A percentile compares a stretch with the other conserved stretches of the same genome.
Evolutionary conservation across 2,888 invertebrate genomes (phyloP).

Genomic region (Teleogryllus oceanicus): DNA sequence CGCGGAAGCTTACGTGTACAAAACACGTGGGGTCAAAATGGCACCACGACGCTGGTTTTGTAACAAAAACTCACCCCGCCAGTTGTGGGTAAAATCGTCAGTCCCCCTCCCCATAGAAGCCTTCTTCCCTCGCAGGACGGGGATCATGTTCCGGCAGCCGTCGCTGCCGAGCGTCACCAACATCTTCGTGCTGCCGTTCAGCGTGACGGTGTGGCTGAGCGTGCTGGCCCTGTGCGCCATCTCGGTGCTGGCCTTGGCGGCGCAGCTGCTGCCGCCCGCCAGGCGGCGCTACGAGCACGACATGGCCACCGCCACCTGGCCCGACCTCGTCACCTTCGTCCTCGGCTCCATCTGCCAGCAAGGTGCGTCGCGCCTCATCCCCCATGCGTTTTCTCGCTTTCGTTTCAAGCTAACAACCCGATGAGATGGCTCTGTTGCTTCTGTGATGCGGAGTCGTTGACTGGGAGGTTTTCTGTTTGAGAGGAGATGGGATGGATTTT

Average conservation of each 20-base stretch:
- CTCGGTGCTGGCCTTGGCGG: conserved; percentile 24
- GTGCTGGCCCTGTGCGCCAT: conserved; percentile 26
- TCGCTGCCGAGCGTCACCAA: conserved; percentile 66
- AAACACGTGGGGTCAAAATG: too few species aligned
- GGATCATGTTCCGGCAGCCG: conserved; percentile 69
- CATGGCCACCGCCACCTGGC: conserved; percentile 21
- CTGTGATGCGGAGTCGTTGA: background rate
- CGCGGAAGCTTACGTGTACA: too few species aligned
- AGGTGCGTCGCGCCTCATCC: conserved; percentile 20
- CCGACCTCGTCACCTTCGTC: conserved; percentile 32
- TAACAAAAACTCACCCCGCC: too few species aligned
- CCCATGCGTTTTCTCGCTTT: too few species aligned
- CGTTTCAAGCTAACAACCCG: background rate
- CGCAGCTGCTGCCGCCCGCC: background rate
- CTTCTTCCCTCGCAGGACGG: conserved; percentile 48
- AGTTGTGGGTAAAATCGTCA: too few species aligned
- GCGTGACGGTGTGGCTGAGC: conserved; percentile 31
- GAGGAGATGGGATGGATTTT: background rate
- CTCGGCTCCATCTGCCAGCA: conserved; percentile 36
- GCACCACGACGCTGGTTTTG: too few species aligned
- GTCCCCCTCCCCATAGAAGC: too few species aligned
- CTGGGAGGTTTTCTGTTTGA: too few species aligned
- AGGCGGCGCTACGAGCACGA: conserved; percentile 12
- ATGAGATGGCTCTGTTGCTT: background rate
- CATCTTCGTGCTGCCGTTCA: conserved; percentile 35